phyloP scores from a whole-genome alignment of 1,140 invertebrate species.

The Drosophila rhopaloa region DNA sequence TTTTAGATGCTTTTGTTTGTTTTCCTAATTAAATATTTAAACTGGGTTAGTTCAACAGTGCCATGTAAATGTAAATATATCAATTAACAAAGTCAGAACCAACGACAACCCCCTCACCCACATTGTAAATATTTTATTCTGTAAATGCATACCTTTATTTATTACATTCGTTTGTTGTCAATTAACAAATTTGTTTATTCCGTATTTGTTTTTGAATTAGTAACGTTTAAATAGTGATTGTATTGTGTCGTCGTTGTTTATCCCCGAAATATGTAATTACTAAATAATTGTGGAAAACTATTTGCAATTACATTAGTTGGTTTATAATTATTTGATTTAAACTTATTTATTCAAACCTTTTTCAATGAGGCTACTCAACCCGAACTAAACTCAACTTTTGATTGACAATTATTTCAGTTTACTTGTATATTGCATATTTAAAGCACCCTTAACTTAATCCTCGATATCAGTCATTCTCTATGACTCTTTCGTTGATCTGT shows the following conservation, averaged over 20 bases:
- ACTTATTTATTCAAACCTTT: conserved; percentile 1
- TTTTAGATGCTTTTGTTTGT: not conserved
- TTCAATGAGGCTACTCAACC: conserved; percentile 13
- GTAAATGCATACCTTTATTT: conserved; percentile 34
- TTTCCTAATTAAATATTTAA: conserved; percentile 11
- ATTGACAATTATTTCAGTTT: conserved; percentile 1
- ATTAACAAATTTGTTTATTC: conserved; percentile 20
- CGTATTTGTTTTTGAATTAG: conserved; percentile 10
- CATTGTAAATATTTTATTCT: conserved; percentile 52
- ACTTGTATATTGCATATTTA: conserved; percentile 4
- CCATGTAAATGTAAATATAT: conserved; percentile 20
- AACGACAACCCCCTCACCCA: conserved; percentile 6
- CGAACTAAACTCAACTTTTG: conserved; percentile 7
- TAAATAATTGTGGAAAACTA: conserved; percentile 5
- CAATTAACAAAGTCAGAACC: not conserved
- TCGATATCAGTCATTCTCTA: conserved; percentile 8
- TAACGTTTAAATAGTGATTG: conserved; percentile 35
- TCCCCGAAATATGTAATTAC: conserved; percentile 10
- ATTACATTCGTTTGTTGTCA: conserved; percentile 17
- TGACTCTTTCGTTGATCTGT: conserved; percentile 17
- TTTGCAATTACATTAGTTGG: conserved; percentile 1
- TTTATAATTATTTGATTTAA: conserved; percentile 1
- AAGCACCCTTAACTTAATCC: conserved; percentile 3
- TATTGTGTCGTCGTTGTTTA: conserved; percentile 48
- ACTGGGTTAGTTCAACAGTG: conserved; percentile 9